Percentiles rank a stretch among this genome's conserved stretches.
Evolutionary conservation across 2,797 vertebrate species (phyloP).

Genomic region (Prunella strophiata): DNA sequence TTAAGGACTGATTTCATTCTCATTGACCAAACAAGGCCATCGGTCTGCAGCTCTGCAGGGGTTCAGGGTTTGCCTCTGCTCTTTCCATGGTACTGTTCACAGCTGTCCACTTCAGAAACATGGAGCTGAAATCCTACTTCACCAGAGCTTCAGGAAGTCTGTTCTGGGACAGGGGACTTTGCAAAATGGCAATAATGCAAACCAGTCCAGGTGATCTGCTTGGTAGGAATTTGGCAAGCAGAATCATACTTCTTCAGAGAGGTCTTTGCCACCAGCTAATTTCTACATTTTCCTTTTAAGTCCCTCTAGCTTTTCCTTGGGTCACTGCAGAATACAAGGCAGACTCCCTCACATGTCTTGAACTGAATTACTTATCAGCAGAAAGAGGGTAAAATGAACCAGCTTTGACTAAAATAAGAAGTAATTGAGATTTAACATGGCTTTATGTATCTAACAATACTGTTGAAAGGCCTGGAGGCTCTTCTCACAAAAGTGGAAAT

Average conservation of each 20-base stretch:
- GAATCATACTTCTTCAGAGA: not conserved
- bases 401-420: not conserved
- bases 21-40: not conserved
- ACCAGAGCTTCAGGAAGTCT: not conserved
- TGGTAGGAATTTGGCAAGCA: not conserved
- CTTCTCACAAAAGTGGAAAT: not conserved
- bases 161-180: not conserved
- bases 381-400: not conserved
- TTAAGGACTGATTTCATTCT: not conserved
- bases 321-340: conserved; percentile 17
- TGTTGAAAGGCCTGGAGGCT: not conserved
- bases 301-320: conserved; percentile 1
- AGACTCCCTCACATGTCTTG: not conserved
- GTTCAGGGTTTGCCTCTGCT: not conserved
- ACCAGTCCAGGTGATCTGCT: not conserved
- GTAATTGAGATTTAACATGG: not conserved
- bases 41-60: not conserved
- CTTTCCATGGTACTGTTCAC: not conserved
- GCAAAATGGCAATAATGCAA: not conserved
- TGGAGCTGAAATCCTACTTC: not conserved
- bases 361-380: not conserved
- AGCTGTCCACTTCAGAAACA: not conserved
- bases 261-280: not conserved
- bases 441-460: not conserved
- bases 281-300: not conserved